Evolutionary conservation across 2,797 vertebrate genomes (phyloP).

Genomic region (Hydrolagus colliei): DNA sequence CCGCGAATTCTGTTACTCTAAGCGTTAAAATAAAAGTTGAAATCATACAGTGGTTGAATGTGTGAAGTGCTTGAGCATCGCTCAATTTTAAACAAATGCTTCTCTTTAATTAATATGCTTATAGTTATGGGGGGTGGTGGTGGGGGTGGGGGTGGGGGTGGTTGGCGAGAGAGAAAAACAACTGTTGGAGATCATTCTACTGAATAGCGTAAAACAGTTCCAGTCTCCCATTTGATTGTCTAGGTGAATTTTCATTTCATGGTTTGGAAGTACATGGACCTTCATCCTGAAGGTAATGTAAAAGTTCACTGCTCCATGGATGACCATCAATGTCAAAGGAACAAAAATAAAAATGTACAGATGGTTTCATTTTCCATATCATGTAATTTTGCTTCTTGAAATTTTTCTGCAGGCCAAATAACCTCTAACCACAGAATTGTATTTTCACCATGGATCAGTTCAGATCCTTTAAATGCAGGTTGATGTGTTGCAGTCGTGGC

Average conservation of each 20-base stretch:
- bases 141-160: too few species aligned
- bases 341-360: not conserved
- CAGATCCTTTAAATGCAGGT: not conserved
- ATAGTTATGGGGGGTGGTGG: not conserved
- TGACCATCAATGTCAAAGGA: not conserved
- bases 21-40: not conserved
- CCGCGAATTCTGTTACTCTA: too few species aligned
- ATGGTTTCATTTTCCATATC: not conserved
- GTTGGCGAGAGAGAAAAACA: not conserved
- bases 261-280: not conserved
- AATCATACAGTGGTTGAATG: not conserved
- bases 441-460: not conserved
- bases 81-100: too few species aligned
- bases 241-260: slow-evolving; percentile 2
- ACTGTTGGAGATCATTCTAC: not conserved
- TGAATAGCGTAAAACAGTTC: not conserved
- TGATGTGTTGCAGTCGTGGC: not conserved
- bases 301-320: not conserved
- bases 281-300: not conserved
- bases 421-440: not conserved
- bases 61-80: not conserved
- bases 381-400: not conserved
- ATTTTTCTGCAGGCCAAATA: slow-evolving; percentile 2
- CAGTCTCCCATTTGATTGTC: not conserved
- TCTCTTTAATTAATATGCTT: not conserved